Conservation (phyloP, 2,797 vertebrate genomes). For the Pteronotus mesoamericanus region DNA sequence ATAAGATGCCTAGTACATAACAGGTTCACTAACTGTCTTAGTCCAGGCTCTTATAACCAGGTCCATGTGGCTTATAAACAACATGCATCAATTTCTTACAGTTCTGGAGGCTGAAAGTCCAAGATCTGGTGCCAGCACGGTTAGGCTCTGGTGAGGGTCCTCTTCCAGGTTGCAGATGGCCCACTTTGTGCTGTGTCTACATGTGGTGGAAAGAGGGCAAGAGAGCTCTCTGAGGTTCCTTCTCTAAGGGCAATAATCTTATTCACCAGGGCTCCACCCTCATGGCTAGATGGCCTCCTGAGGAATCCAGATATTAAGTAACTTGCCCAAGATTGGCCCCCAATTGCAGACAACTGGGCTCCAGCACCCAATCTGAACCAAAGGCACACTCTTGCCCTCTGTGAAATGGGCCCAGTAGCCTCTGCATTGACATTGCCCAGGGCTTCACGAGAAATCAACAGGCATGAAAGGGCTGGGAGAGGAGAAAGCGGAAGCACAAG, state of each 20-base stretch:
- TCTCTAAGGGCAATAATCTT: background rate
- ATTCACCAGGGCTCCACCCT: background rate
- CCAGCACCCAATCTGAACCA: background rate
- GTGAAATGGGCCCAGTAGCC: background rate
- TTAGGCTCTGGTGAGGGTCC: too few relatives aligned
- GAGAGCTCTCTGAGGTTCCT: too few relatives aligned
- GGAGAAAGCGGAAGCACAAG: background rate
- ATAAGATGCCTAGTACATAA: background rate
- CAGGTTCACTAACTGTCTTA: rapidly evolving
- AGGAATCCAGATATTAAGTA: background rate
- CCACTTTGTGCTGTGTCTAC: background rate
- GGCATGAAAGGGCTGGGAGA: too few relatives aligned
- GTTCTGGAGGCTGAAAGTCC: too few relatives aligned
- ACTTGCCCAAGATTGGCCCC: background rate
- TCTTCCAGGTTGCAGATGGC: too few relatives aligned
- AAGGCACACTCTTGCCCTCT: background rate
- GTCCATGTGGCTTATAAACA: rapidly evolving
- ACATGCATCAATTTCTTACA: background rate
- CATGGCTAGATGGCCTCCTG: background rate
- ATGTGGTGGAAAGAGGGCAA: background rate
- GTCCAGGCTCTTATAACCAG: background rate
- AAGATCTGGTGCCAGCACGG: too few relatives aligned
- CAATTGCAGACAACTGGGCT: background rate
- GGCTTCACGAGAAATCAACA: background rate
- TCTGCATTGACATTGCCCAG: background rate